Evolutionary conservation across 2,113 vertebrate species (phyloP).

Genomic region (Alosa alosa): DNA sequence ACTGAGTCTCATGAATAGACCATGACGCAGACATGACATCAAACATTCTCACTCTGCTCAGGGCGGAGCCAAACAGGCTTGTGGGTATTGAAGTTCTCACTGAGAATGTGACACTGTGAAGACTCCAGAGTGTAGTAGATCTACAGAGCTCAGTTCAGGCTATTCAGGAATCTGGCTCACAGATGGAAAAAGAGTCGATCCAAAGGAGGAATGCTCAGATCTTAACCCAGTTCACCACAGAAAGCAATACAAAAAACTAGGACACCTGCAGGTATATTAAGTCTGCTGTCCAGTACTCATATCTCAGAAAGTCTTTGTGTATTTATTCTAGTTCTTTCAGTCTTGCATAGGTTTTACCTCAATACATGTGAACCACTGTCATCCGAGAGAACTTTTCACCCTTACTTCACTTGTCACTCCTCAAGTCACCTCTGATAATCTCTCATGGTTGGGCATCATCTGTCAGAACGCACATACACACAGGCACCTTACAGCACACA

Average conservation of each 20-base stretch:
- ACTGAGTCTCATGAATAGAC: not conserved
- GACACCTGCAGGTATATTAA: not conserved
- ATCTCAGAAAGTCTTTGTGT: not conserved
- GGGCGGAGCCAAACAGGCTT: not conserved
- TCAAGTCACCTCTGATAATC: not conserved
- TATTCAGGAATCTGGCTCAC: not conserved
- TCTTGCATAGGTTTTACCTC: not conserved
- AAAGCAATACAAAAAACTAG: slow-evolving; percentile 14
- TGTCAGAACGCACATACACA: not conserved
- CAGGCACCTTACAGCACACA: not conserved
- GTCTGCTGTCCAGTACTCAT: not conserved
- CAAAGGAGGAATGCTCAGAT: not conserved
- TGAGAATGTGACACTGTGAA: slow-evolving; percentile 4
- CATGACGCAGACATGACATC: not conserved
- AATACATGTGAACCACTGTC: not conserved
- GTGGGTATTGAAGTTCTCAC: not conserved
- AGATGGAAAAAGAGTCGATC: not conserved
- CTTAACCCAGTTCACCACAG: not conserved
- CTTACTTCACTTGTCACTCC: not conserved
- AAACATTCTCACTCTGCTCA: not conserved
- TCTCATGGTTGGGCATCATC: no score
- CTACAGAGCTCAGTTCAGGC: not conserved
- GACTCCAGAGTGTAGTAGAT: not conserved
- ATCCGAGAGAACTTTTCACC: not conserved
- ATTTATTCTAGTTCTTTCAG: not conserved